A percentile compares a stretch with the other conserved stretches of the same genome.
These are phyloP conservation scores for Aphis craccivora DNA, from an alignment of 1,140 invertebrate genomes.

Conservation along the genomic window DNA sequence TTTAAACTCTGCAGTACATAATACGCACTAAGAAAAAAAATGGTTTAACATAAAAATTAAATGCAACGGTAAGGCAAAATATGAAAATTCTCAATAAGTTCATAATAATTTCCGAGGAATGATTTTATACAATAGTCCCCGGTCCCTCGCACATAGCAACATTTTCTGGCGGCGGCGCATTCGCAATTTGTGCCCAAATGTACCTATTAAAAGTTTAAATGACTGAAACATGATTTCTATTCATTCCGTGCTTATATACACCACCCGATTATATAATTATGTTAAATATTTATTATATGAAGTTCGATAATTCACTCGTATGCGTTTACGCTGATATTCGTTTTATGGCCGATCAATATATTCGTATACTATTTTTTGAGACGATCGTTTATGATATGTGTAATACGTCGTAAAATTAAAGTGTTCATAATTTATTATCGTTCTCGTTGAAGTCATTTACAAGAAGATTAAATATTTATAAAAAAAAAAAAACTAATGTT, in stretches of 20 bases:
- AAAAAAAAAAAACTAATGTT: not conserved
- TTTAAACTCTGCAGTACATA: too few species aligned
- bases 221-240: not conserved
- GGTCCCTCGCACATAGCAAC: too few species aligned
- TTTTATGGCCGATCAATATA: not conserved
- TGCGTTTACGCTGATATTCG: not conserved
- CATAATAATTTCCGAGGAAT: not conserved
- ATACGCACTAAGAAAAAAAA: not conserved
- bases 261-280: not conserved
- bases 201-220: not conserved
- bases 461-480: not conserved
- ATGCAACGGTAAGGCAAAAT: not conserved
- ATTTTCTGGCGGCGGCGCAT: not conserved
- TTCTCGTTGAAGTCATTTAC: not conserved
- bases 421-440: not conserved
- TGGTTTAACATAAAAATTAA: not conserved
- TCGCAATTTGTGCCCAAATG: not conserved
- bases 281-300: not conserved
- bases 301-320: not conserved
- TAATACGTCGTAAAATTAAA: not conserved
- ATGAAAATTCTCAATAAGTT: not conserved
- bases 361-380: not conserved
- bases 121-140: not conserved
- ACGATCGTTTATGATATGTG: not conserved
- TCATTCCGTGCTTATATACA: not conserved